Evolutionary conservation across 2,113 vertebrate species (phyloP), one percentile per base, ranked within the genome.

Genomic region (Mungos mungo): DNA sequence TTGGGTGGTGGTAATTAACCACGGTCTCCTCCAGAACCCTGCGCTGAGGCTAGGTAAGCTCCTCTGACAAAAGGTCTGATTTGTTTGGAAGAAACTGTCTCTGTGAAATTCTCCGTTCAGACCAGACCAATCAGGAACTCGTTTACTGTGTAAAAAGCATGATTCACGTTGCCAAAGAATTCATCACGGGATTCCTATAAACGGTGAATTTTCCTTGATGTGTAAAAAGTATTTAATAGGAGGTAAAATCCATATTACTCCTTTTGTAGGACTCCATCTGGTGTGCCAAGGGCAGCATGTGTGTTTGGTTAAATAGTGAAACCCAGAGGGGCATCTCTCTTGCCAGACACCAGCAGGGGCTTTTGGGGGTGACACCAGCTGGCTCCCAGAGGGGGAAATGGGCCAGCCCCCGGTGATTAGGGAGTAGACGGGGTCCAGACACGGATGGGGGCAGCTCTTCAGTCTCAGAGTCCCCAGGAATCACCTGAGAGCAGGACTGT

Each of bases 271-370:
- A 89, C 76, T 65, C 96, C 96, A 97, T 97, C 96, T 97, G 97
- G 95, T 94, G 93, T 96, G 97, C 94, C 86, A 89, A 97, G 85
- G 66, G n/a, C 94, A 94, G 82, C 96, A 90, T 97, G 94, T 96
- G 91, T 97, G 68, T 97, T 96, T 95, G 94, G 54, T 72, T 97
- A 95, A 91, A 93, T 65, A 96, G 81, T 82, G 76, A 89, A 80
- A 71, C 91, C 96, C 93, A 91, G 41, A 92, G 93, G 91, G 88
- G 41, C 85, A 79, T 65, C 12, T 45, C 45, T 79, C 84, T 81
- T 81, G 90, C 86, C 88, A 95, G 90, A 71, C 68, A 60, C 85
- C 93, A 89, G 85, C 97, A 86, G 91, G 82, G 82, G 33, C 80
- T 87, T 71, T 65, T 15, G 60, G 79, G 91, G 91, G 77, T 95